phyloP scores from a whole-genome alignment of 2,888 invertebrate genomes.

The Hypolimnas misippus region DNA sequence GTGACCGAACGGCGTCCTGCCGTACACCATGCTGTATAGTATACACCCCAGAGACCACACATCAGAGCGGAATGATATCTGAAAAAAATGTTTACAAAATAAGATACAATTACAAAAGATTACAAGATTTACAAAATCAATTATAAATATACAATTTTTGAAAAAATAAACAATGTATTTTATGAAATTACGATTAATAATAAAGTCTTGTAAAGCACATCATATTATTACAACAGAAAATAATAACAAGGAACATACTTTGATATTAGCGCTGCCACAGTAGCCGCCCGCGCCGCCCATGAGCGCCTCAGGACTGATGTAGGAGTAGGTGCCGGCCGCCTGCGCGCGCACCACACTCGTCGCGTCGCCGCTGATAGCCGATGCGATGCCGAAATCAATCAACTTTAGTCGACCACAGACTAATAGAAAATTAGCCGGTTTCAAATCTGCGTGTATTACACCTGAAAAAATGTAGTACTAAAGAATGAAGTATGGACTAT shows the following conservation, averaged over 20 bases:
- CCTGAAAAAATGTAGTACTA: conserved; percentile 85
- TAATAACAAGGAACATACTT: conserved; percentile 28
- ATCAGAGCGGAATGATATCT: conserved; percentile 96
- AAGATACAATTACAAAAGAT: neutral
- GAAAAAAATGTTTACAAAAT: conserved; percentile 40
- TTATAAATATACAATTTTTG: no score
- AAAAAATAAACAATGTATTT: no score
- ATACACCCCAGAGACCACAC: conserved; percentile 99
- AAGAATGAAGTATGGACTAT: no score
- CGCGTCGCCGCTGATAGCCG: conserved; percentile 92
- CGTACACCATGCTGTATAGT: conserved; percentile 95
- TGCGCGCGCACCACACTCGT: conserved; percentile 94
- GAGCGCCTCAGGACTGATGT: conserved; percentile 97
- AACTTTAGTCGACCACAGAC: conserved; percentile 94
- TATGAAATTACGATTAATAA: no score
- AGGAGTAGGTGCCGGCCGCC: conserved; percentile 95
- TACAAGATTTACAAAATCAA: no score
- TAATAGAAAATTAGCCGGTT: conserved; percentile 97
- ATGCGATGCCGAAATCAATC: conserved; percentile 99
- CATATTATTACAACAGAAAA: neutral
- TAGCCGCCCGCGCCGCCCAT: conserved; percentile 84
- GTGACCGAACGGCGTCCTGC: conserved; percentile 95
- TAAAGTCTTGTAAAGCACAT: no score
- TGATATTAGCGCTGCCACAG: conserved; percentile 49
- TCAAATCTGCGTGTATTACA: conserved; percentile 97